These are phyloP conservation scores for Danaus chrysippus DNA, from an alignment of 2,888 invertebrate species.

Conservation along the genomic window DNA sequence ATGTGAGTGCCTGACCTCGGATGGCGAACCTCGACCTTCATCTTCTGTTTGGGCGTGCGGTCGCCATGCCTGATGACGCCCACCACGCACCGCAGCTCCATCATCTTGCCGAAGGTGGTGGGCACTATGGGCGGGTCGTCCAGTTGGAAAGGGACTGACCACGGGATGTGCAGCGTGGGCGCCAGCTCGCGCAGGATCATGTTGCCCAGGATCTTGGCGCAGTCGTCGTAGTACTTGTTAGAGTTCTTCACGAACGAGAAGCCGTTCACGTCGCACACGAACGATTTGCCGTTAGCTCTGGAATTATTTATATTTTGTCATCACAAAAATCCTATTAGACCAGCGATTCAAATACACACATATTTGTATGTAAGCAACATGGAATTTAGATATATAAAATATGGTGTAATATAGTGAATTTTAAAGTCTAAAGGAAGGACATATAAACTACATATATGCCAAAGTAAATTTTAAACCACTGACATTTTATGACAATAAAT, in stretches of 20 bases:
- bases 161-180: slow-evolving; percentile 97
- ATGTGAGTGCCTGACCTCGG: slow-evolving; percentile 81
- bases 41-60: slow-evolving; percentile 99
- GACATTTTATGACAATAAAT: too few species aligned
- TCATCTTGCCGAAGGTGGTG: slow-evolving; percentile 99
- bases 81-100: slow-evolving; percentile 94
- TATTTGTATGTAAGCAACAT: too few species aligned
- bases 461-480: too few species aligned
- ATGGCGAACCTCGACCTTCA: slow-evolving; percentile 99
- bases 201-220: slow-evolving; percentile 98
- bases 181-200: slow-evolving; percentile 97
- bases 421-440: too few species aligned
- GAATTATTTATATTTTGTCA: slow-evolving; percentile 10
- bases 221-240: slow-evolving; percentile 99
- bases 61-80: slow-evolving; percentile 99
- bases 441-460: too few species aligned
- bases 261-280: slow-evolving; percentile 99
- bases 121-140: slow-evolving; percentile 99
- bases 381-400: too few species aligned
- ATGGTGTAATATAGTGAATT: too few species aligned
- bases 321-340: too few species aligned
- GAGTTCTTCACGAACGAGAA: slow-evolving; percentile 99
- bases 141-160: slow-evolving; percentile 97
- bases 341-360: too few species aligned
- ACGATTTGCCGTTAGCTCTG: slow-evolving; percentile 98